Conservation (phyloP, 2,888 invertebrate genomes). For the Dichetophora obliterata region DNA sequence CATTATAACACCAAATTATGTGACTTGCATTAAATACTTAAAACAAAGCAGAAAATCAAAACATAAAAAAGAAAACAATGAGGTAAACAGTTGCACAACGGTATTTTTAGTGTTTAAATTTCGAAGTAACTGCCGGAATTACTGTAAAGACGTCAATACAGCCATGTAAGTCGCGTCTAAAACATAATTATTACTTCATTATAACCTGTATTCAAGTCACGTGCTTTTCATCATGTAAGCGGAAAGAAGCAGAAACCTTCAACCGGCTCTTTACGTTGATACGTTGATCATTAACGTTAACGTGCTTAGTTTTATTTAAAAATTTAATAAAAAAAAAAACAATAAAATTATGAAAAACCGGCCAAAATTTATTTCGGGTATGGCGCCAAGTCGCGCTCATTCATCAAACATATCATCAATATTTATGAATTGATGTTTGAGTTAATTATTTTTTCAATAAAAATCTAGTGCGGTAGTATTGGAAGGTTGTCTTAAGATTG, state of each 20-base stretch:
- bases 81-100: too few species aligned
- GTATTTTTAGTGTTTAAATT: slow-evolving; percentile 13
- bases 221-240: background rate
- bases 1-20: too few species aligned
- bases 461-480: too few species aligned
- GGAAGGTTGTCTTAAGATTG: too few species aligned
- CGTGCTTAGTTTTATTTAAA: background rate
- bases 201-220: background rate
- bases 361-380: background rate
- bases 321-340: background rate
- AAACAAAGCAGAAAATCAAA: too few species aligned
- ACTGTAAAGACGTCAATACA: background rate
- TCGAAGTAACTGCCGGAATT: background rate
- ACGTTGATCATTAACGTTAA: too few species aligned
- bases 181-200: background rate
- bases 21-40: too few species aligned
- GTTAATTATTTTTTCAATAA: too few species aligned
- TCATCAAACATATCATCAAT: background rate
- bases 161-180: background rate
- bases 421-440: too few species aligned
- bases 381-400: background rate
- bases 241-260: background rate
- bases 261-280: background rate
- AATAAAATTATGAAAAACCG: background rate
- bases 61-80: too few species aligned